Conservation (phyloP, 2,113 vertebrate species). For the Cottus gobio region DNA sequence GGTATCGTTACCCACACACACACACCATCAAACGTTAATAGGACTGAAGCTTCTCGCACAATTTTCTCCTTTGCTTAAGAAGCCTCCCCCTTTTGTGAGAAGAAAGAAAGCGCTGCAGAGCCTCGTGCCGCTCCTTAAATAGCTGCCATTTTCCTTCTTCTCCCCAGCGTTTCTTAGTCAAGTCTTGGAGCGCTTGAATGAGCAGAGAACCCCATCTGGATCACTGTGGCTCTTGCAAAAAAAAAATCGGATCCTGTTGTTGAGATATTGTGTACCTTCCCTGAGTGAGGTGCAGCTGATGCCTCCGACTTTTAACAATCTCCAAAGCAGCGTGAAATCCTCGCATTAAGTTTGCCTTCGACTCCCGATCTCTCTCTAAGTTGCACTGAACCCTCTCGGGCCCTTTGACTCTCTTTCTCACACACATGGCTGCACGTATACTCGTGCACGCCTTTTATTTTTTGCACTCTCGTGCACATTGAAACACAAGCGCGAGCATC, state of each 20-base stretch:
- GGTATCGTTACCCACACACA: conserved; percentile 17
- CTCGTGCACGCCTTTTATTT: conserved; percentile 25
- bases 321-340: conserved; percentile 67
- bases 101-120: conserved; percentile 5
- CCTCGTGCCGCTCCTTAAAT: conserved; percentile 24
- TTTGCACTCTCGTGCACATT: conserved; percentile 35
- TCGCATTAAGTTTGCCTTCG: conserved; percentile 67
- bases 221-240: conserved; percentile 17
- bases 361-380: conserved; percentile 43
- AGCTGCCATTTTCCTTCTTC: not conserved
- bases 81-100: conserved; percentile 26
- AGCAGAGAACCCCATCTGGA: conserved; percentile 66
- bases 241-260: conserved; percentile 45
- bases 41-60: conserved; percentile 25
- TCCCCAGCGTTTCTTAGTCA: conserved; percentile 17
- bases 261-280: conserved; percentile 60
- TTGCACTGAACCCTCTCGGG: conserved; percentile 44
- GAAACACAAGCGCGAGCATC: conserved; percentile 12
- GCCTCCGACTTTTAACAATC: conserved; percentile 61
- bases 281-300: conserved; percentile 69
- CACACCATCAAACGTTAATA: conserved; percentile 49
- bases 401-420: conserved; percentile 30
- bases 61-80: conserved; percentile 44
- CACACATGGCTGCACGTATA: conserved; percentile 39
- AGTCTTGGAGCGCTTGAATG: conserved; percentile 34